Base-by-base conservation (phyloP, 2,113 vertebrate genomes). In the Cololabis saira region DNA sequence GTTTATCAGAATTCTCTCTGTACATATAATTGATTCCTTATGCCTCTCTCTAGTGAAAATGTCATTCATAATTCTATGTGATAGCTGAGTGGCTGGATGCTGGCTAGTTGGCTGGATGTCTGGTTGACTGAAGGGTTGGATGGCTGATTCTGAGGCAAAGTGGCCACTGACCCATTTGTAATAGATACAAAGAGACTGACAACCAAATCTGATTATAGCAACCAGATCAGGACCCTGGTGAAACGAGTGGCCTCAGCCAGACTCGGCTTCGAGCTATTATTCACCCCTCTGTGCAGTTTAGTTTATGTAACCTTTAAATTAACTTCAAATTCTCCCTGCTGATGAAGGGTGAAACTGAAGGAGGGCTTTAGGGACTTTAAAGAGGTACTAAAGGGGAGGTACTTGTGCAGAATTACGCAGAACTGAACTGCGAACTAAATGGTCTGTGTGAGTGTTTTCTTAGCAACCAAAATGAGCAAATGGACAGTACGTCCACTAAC, bases 11-110 rank as follows among this genome's bases (percentile, higher is more conserved):
- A 91, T 87, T 89, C 88, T 80, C 88, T 82, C 78, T 79, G 82
- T 84, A 84, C 80, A 65, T 81, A 72, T 90, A 87, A 90, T 87
- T 90, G 90, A 90, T 89, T 91, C 87, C 88, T 90, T 85, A 87
- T 90, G 88, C 82, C 77, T 76, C 82, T 77, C 87, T 89, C 82
- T 87, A 82, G 81, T 86, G 85, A 84, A 89, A 88, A 85, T 90
- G 88, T 88, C 87, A 90, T 90, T 90, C 88, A 91, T 89, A 90
- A 90, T 90, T 90, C 90, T 71, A 79, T 87, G 83, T 90, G 88
- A 91, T 89, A 83, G 89, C 80, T 80, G 19, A 76, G 63, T 77
- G 80, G 74, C 68, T 81, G 59, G 60, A 55, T 78, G 47, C 59
- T 81, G 75, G 55, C 68, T 75, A 27, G 55, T 27, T 71, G 72